These are phyloP conservation scores for Numida meleagris DNA, from an alignment of 2,113 vertebrate species.

Conservation along the genomic window DNA sequence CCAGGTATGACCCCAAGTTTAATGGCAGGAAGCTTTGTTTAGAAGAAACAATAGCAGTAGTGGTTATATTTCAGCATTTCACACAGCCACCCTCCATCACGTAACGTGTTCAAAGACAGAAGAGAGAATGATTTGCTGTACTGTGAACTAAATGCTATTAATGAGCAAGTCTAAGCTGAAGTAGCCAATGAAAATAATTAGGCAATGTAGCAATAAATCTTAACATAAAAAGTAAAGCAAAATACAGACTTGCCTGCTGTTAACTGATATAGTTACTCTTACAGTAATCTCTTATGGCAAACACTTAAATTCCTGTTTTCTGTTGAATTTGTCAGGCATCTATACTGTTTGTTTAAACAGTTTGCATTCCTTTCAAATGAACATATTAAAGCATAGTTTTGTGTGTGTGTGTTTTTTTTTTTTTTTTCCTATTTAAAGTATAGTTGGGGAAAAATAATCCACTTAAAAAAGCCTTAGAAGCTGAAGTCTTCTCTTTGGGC, in stretches of 20 bases:
- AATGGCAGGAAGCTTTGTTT: not conserved
- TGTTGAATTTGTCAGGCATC: slow-evolving; percentile 14
- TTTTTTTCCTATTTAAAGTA: slow-evolving; percentile 11
- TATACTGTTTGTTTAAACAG: not conserved
- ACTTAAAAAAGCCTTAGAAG: slow-evolving; percentile 28
- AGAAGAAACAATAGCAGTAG: not conserved
- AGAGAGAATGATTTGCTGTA: not conserved
- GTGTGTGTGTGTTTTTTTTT: not conserved
- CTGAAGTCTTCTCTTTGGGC: slow-evolving; percentile 47
- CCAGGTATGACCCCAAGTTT: not conserved
- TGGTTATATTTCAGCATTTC: not conserved
- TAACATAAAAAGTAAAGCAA: not conserved
- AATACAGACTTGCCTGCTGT: not conserved
- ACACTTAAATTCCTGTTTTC: not conserved
- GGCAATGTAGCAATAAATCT: not conserved
- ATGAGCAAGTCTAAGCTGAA: not conserved
- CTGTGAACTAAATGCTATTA: not conserved
- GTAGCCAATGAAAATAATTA: not conserved
- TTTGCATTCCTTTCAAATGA: not conserved
- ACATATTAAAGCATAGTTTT: not conserved
- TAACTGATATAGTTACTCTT: not conserved
- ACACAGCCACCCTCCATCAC: not conserved
- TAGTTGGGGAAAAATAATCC: slow-evolving; percentile 12
- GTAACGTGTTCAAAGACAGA: not conserved
- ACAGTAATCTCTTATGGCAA: not conserved